These are phyloP conservation scores for Pseudocheirus occidentalis DNA, from an alignment of 2,797 vertebrate genomes.

Conservation along the genomic window DNA sequence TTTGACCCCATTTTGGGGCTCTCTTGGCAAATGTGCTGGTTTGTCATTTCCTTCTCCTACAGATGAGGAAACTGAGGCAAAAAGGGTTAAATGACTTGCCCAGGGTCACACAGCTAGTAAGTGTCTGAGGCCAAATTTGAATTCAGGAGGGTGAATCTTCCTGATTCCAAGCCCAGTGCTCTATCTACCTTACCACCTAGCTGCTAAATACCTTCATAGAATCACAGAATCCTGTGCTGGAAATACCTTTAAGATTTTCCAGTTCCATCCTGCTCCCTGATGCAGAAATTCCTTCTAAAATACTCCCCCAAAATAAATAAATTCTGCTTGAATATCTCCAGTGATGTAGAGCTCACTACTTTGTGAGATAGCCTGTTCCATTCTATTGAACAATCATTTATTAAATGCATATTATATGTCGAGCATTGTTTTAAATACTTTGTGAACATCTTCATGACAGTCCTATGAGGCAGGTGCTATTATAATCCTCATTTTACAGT, in stretches of 20 bases:
- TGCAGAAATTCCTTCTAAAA: neutral
- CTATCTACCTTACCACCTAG: neutral
- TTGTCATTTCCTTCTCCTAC: neutral
- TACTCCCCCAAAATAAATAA: neutral
- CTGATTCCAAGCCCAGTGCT: neutral
- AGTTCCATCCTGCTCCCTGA: neutral
- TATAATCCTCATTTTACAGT: neutral
- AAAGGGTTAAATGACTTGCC: neutral
- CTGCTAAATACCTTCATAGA: neutral
- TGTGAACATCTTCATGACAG: neutral
- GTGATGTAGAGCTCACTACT: neutral
- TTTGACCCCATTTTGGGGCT: neutral
- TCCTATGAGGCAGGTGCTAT: neutral
- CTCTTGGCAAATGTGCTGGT: neutral
- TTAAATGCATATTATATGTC: neutral
- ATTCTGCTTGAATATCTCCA: neutral
- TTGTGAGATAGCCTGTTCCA: neutral
- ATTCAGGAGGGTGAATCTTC: neutral
- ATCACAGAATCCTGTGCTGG: neutral
- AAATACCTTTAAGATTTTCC: neutral
- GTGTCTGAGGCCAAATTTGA: neutral
- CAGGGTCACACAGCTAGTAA: neutral
- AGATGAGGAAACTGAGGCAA: neutral
- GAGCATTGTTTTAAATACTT: neutral
- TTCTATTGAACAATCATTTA: neutral